Conservation (phyloP, 2,888 invertebrate species). For the Thera obeliscata region DNA sequence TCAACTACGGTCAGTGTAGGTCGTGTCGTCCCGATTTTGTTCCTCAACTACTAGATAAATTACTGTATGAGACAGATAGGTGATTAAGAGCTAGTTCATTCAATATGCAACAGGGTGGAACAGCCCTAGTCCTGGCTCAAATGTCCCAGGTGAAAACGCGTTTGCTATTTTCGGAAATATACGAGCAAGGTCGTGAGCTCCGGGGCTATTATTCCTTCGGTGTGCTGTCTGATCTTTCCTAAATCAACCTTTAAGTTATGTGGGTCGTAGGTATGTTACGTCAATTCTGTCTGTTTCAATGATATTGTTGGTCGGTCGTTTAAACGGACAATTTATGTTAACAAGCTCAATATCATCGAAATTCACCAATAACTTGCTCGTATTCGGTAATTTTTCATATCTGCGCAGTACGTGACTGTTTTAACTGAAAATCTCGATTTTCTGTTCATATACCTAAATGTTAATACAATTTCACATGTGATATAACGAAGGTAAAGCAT, state of each 20-base stretch:
- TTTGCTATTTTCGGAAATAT: neutral
- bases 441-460: slow-evolving; percentile 36
- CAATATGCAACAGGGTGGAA: slow-evolving; percentile 10
- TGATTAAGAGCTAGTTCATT: slow-evolving; percentile 4
- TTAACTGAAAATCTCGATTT: slow-evolving; percentile 15
- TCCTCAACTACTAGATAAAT: neutral
- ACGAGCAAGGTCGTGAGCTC: neutral
- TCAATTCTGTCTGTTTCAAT: slow-evolving; percentile 3
- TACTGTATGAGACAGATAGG: slow-evolving; percentile 1
- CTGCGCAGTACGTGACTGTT: slow-evolving; percentile 31
- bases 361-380: slow-evolving; percentile 23
- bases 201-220: slow-evolving; percentile 4
- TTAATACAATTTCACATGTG: slow-evolving; percentile 35
- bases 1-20: neutral
- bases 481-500: slow-evolving; percentile 30
- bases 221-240: neutral
- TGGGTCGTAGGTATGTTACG: neutral
- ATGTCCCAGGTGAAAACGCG: slow-evolving; percentile 7
- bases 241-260: slow-evolving; percentile 7
- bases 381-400: slow-evolving; percentile 27
- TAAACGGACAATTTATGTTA: neutral
- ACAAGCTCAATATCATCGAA: slow-evolving; percentile 6
- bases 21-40: neutral
- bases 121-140: neutral
- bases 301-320: neutral